Base-by-base conservation (phyloP, 1,140 invertebrate genomes). In the Meloidogyne exigua region DNA sequence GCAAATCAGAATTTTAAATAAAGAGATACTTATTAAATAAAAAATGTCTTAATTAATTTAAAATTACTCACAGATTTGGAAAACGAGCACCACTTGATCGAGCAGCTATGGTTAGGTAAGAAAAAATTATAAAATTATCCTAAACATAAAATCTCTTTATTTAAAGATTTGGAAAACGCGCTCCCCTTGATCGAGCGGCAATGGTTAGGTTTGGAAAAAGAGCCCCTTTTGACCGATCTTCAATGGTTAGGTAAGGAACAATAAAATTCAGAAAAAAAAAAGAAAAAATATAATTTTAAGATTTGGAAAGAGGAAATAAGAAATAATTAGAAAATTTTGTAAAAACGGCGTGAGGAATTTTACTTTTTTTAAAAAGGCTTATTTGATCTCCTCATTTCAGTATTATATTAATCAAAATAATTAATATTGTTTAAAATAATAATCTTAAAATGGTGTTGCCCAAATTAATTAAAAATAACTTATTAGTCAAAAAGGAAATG, bases 201-300 rank as follows among this genome's bases (percentile, higher is more conserved):
- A 57, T 71, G 18, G 15, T 57, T 18, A 44, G 69, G n/a, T 71
- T 71, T 44, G 69, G 69, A 44, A 71, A 71, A n/a, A 71, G 69
- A 32, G 69, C 69, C 12, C 69, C 69, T 44, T 42, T 71, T 44
- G 69, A 71, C 49, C 69, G 69, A 18, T 71, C 69, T 28, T 44
- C 69, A 21, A 71, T 71, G 44, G 69, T 62, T 18, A 42, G 68
- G 68, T 70, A 49, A 23, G 26, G 32, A 70, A 70, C 13, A 26
- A 25, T 2, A 9, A 15, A 18, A 12, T 42, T 42, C 12, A 9
- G 18, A 15, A 15, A 2, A 15, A 2, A 44, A 44, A 44, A 44
- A 15, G 1, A 7, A 44, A 44, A 44, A 15, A 44, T 7, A 44
- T 15, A 15, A n/a, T n/a, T 2, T 44, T 44, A 39, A 57, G 49